These are phyloP conservation scores for Lasioglossum marginatum DNA, from an alignment of 2,888 invertebrate species.

Conservation along the genomic window DNA sequence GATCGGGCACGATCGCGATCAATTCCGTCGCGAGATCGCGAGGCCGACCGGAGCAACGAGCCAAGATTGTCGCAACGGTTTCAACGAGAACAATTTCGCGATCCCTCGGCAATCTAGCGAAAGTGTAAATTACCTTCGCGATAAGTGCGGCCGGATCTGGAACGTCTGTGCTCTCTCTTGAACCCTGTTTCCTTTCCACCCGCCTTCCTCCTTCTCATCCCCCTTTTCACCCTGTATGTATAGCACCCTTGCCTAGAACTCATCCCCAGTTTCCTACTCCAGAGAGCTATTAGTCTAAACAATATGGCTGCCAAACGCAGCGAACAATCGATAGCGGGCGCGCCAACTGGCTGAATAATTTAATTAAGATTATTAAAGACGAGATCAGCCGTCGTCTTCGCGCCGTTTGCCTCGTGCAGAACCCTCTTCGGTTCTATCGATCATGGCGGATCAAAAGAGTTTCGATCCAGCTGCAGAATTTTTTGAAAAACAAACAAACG, in stretches of 20 bases:
- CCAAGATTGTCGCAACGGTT: slow-evolving; percentile 10
- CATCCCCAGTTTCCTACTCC: slow-evolving; percentile 77
- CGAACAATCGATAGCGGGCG: slow-evolving; percentile 80
- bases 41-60: background rate
- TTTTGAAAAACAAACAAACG: background rate
- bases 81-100: slow-evolving; percentile 4
- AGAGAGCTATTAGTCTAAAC: slow-evolving; percentile 83
- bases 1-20: slow-evolving; percentile 10
- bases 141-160: slow-evolving; percentile 68
- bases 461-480: background rate
- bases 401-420: slow-evolving; percentile 2
- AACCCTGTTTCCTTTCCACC: slow-evolving; percentile 59
- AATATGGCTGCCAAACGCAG: slow-evolving; percentile 83
- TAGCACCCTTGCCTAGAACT: slow-evolving; percentile 61
- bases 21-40: background rate
- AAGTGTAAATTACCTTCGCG: slow-evolving; percentile 76
- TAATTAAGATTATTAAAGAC: slow-evolving; percentile 78
- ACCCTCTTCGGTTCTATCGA: background rate
- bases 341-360: slow-evolving; percentile 74
- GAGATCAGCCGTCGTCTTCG: slow-evolving; percentile 58
- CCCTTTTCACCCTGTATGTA: slow-evolving; percentile 56
- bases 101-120: slow-evolving; percentile 71
- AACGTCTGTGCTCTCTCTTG: slow-evolving; percentile 60
- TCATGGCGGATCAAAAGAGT: background rate
- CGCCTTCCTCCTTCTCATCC: slow-evolving; percentile 32